phyloP scores from a whole-genome alignment of 2,797 vertebrate genomes.

The Lithobates sylvaticus region DNA sequence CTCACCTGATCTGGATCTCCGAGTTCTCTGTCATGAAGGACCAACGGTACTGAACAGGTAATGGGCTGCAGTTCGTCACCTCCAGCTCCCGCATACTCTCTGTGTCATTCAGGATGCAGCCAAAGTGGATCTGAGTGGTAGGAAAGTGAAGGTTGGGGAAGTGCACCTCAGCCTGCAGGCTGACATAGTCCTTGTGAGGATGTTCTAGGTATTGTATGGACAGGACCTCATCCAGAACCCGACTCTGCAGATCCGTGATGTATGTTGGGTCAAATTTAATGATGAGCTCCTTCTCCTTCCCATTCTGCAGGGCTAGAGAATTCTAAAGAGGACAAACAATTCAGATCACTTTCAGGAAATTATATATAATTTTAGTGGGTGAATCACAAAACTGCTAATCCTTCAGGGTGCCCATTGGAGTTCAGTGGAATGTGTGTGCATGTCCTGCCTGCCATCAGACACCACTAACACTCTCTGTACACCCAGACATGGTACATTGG shows the following conservation, averaged over 20 bases:
- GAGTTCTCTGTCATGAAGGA: constrained; percentile 71
- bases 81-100: constrained; percentile 72
- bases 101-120: constrained; percentile 82
- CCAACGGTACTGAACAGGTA: constrained; percentile 84
- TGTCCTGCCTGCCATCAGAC: too few species aligned
- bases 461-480: too few species aligned
- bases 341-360: too few species aligned
- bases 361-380: too few species aligned
- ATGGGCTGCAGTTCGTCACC: constrained; percentile 83
- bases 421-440: too few species aligned
- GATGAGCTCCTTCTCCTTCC: constrained; percentile 74
- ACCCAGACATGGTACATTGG: too few species aligned
- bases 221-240: constrained; percentile 76
- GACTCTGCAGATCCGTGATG: constrained; percentile 69
- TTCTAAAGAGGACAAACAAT: background rate
- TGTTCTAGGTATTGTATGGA: constrained; percentile 81
- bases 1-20: constrained; percentile 73
- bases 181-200: constrained; percentile 77
- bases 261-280: constrained; percentile 83
- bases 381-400: too few species aligned
- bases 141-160: constrained; percentile 86
- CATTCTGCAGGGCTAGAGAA: constrained; percentile 67
- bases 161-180: constrained; percentile 78
- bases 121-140: constrained; percentile 81
- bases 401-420: too few species aligned